Base-by-base conservation (phyloP, 2,888 invertebrate genomes). In the Coelopa pilipes region DNA sequence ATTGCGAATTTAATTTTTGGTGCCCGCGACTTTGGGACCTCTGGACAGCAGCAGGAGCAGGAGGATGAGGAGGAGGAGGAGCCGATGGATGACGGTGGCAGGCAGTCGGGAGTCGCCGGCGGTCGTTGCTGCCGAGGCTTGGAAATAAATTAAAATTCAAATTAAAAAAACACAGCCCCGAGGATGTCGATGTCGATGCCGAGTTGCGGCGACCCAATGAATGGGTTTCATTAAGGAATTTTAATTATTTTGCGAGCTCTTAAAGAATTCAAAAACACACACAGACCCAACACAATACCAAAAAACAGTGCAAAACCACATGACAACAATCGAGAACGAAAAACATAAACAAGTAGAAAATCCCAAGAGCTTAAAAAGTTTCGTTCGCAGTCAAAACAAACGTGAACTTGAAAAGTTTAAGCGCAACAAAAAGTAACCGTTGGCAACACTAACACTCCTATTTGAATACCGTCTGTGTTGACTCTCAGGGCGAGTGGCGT, bases 1-100 rank as follows among this genome's bases (percentile, higher is more conserved):
- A 50, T 66, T 66, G 50, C 66, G 50, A 47, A 66, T 50, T 66
- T 12, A 66, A 66, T 50, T 66, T 50, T 66, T 59, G 49, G 21
- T 19, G 49, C 21, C 50, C 15, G 50, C 15, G 49, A 66, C 34
- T 21, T 34, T 12, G 0, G 15, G n/a, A n/a, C 4, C 9, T 13
- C 10, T 9, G 50, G 24, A 5, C 4, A 34, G 7, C 34, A 34
- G 34, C 2, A 34, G 34, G 34, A 34, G 34, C 4, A 34, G 34
- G 7, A 34, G 34, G 34, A 34, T 2, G 7, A 34, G 7, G 34
- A 24, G 19, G 65, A 17, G 65, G 3, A 13, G 65, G 46, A 13
- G 63, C 1, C 13, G 45, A 4, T 12, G 15, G 45, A n/a, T 19
- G 47, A 11, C n/a, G 47, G 19, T 49, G 47, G 17, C 49, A 17